Evolutionary conservation across 1,140 invertebrate species (phyloP), one percentile per base, ranked within the genome.

Genomic region (Drosophila ohnishii): DNA sequence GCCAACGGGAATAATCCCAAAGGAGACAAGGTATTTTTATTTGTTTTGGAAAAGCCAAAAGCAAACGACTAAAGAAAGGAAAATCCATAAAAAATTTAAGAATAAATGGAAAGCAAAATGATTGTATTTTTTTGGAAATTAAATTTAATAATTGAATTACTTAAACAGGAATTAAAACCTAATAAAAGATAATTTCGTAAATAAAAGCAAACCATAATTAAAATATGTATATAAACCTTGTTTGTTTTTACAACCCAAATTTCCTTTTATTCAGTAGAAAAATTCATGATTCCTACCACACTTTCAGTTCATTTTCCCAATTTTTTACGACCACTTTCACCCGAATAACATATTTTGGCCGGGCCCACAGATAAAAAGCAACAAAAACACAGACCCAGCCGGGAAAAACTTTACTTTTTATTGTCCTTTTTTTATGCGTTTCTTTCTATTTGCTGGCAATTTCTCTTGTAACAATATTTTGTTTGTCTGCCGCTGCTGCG

Each of bases 381-480:
- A 40, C 50, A 44, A 42, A 47, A 45, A 42, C 37, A 50, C 9
- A 32, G 14, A 4, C 19, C 19, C n/a, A 32, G 28, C 34, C 16
- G 40, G 16, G 53, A 35, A 16, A 75, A 75, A 75, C 61, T 75
- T 79, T 65, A 58, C 42, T 59, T 79, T 72, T 80, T 71, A 71
- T 84, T 72, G 56, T 62, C 72, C 11, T 60, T 53, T 48, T 75
- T 80, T 78, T 67, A 62, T 74, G 45, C 59, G 67, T 51, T 75
- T 37, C 53, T 55, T 78, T 61, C 65, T 75, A 87, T 87, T 82
- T 79, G 63, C 85, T 70, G 75, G 70, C 70, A 48, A 87, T 79
- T 78, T 83, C 64, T 78, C 60, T 75, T 75, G 70, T 75, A 72
- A 79, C 62, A 78, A 86, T 87, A 76, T 86, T 87, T 76, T 82